Evolutionary conservation across 2,113 vertebrate species (phyloP), one percentile per base, ranked within the genome.

Genomic region (Herpetotheres cachinnans): DNA sequence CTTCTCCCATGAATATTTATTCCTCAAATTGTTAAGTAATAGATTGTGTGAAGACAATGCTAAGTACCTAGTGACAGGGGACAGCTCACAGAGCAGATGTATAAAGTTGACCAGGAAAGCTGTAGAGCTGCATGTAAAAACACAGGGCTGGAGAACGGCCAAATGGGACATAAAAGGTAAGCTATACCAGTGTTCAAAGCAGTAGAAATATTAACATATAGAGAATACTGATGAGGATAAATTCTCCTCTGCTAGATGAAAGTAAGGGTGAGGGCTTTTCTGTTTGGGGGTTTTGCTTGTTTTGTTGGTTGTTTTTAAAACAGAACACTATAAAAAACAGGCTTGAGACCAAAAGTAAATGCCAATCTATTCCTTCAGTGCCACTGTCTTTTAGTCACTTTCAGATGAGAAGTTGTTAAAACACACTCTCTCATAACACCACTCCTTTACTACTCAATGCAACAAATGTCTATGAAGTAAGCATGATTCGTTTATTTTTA

Each of bases 101-200:
- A 97, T 91, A 98, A 98, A 97, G 98, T 98, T 14, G 98, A 98
- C 98, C 97, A 98, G 81, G 98, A 98, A 82, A 98, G 97, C 97
- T 98, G 92, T 76, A 98, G 71, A 98, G 97, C 98, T 98, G 89
- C 89, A 81, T 72, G 91, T 86, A 89, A 84, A 69, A 81, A 46
- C 4, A 29, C 7, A 59, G 34, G 47, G 52, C 55, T 34, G 18
- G 74, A 84, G 21, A 67, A 59, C 9, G 42, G 44, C 72, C 44
- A 76, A 72, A 74, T 40, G 13, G 49, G 76, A 67, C 29, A 42
- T 7, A 81, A 79, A 82, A 78, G 54, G 32, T 70, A 67, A 80
- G 25, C 11, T 69, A 49, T 81, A 63, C 2, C 4, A 27, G 7
- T 13, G 12, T 36, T 27, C 40, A 88, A 82, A 67, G 24, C 25